A percentile compares a stretch with the other conserved stretches of the same genome.
These are phyloP conservation scores for Rhyacophila evoluta DNA, from an alignment of 2,888 invertebrate genomes.

Conservation along the genomic window DNA sequence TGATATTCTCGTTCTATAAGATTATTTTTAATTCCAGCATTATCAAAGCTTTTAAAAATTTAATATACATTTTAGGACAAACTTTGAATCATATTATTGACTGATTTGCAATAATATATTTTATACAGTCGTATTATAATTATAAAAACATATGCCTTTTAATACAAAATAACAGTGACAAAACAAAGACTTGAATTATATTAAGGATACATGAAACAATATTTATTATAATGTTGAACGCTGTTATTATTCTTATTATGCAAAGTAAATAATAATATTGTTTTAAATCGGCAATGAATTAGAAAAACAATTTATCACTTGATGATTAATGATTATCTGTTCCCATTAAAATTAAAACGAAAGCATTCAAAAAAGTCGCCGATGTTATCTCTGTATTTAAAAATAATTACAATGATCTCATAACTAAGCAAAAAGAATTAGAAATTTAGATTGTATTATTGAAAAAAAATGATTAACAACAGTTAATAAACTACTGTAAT, in stretches of 20 bases:
- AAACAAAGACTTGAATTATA: too few relatives aligned
- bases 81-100: too few relatives aligned
- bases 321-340: constrained; percentile 8
- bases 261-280: not conserved
- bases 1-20: too few relatives aligned
- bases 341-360: constrained; percentile 16
- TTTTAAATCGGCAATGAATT: not conserved
- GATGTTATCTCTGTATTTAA: not conserved
- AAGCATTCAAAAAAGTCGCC: not conserved
- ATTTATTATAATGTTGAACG: too few relatives aligned
- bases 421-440: constrained; percentile 14
- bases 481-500: not conserved
- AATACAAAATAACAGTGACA: too few relatives aligned
- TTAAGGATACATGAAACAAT: too few relatives aligned
- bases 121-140: too few relatives aligned
- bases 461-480: not conserved
- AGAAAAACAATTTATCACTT: constrained; percentile 4
- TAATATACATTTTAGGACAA: too few relatives aligned
- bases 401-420: constrained; percentile 13
- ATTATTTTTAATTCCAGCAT: too few relatives aligned
- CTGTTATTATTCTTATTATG: not conserved
- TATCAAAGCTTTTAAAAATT: too few relatives aligned
- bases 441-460: constrained; percentile 13
- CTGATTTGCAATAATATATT: too few relatives aligned
- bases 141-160: too few relatives aligned